Conservation (phyloP, 2,888 invertebrate genomes). For the Caenorhabditis macrosperma region DNA sequence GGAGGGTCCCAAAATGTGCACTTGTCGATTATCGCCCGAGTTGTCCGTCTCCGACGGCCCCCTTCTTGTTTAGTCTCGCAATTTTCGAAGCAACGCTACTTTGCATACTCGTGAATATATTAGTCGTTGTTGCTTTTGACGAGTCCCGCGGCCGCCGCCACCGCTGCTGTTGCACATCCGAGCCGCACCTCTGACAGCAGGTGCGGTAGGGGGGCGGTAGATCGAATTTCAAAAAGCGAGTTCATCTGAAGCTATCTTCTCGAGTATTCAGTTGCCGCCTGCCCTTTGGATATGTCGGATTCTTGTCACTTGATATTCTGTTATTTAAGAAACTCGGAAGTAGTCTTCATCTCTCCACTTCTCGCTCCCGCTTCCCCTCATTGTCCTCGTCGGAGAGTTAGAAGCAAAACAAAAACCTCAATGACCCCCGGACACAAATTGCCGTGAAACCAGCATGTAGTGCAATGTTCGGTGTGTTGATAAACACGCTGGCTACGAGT, state of each 20-base stretch:
- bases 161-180: conserved; percentile 20
- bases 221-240: conserved; percentile 44
- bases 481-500: conserved; percentile 24
- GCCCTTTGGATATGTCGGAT: conserved; percentile 49
- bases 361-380: conserved; percentile 5
- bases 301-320: conserved; percentile 57
- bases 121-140: conserved; percentile 47
- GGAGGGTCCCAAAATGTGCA: conserved; percentile 33
- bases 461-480: conserved; percentile 30
- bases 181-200: conserved; percentile 28
- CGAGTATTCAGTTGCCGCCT: conserved; percentile 49
- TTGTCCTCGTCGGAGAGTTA: background rate
- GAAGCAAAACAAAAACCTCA: conserved; percentile 52
- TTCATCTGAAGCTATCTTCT: conserved; percentile 49
- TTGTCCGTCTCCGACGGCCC: background rate
- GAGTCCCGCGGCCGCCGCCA: background rate
- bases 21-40: conserved; percentile 41
- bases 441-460: background rate
- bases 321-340: conserved; percentile 46
- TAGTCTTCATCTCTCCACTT: conserved; percentile 20
- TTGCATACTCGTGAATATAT: conserved; percentile 54
- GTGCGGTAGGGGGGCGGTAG: conserved; percentile 35
- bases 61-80: conserved; percentile 13
- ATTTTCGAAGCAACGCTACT: conserved; percentile 55
- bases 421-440: conserved; percentile 32